phyloP scores from a whole-genome alignment of 1,140 invertebrate genomes.

The Micrasema minimum region DNA sequence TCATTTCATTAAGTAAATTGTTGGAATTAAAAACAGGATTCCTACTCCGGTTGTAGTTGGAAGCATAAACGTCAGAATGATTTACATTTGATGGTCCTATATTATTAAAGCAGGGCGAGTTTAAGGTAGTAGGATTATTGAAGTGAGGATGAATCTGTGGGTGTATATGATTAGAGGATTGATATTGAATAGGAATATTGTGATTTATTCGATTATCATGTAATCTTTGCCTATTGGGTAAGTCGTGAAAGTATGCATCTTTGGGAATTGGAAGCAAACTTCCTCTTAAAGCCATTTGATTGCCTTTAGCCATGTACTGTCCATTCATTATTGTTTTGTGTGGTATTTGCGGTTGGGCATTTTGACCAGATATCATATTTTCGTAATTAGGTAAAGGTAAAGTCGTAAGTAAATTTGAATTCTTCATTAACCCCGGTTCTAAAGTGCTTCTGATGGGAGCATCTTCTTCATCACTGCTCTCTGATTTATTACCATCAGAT shows the following conservation, averaged over 20 bases:
- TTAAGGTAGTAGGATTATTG: conserved; percentile 27
- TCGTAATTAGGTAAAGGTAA: conserved; percentile 67
- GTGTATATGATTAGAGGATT: conserved; percentile 29
- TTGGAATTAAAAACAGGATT: conserved; percentile 64
- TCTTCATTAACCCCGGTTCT: conserved; percentile 66
- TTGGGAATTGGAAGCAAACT: conserved; percentile 62
- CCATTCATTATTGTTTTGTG: conserved; percentile 43
- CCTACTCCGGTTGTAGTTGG: conserved; percentile 59
- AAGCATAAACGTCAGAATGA: conserved; percentile 50
- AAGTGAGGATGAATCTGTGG: conserved; percentile 45
- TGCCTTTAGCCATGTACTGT: conserved; percentile 35
- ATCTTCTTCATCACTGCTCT: conserved; percentile 71
- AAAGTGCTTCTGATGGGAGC: conserved; percentile 64
- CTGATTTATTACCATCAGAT: conserved; percentile 65
- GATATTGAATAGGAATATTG: conserved; percentile 41
- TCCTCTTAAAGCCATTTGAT: conserved; percentile 41
- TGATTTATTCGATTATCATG: conserved; percentile 56
- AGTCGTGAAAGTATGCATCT: conserved; percentile 71
- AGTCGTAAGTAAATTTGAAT: conserved; percentile 66
- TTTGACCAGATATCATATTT: conserved; percentile 60
- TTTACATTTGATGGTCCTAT: conserved; percentile 28
- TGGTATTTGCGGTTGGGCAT: conserved; percentile 48
- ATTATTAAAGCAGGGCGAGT: conserved; percentile 14
- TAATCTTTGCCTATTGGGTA: conserved; percentile 62
- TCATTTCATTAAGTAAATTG: conserved; percentile 65